These are phyloP conservation scores for Malthinus flaveolus DNA, from an alignment of 2,888 invertebrate genomes.

Conservation along the genomic window DNA sequence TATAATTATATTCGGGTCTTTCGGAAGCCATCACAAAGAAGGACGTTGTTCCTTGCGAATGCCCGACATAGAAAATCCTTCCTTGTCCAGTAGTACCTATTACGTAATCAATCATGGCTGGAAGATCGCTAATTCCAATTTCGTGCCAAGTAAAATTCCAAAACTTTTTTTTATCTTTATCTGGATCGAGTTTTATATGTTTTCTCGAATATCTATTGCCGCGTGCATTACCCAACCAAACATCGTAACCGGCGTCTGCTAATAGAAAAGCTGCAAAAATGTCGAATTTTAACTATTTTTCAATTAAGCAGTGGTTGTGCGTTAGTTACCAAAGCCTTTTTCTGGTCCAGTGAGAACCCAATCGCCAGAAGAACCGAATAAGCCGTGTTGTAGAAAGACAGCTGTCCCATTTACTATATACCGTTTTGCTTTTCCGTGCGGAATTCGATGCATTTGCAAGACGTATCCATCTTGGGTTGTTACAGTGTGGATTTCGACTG, in stretches of 20 bases:
- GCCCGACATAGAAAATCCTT: conserved; percentile 24
- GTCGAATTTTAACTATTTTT: too few relatives aligned
- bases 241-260: conserved; percentile 49
- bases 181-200: conserved; percentile 50
- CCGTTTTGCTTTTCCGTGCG: conserved; percentile 35
- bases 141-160: conserved; percentile 71
- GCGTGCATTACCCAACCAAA: conserved; percentile 64
- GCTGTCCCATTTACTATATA: conserved; percentile 53
- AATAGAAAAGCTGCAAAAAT: too few relatives aligned
- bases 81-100: conserved; percentile 40
- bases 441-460: conserved; percentile 52
- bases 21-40: conserved; percentile 16
- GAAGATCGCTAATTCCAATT: conserved; percentile 74
- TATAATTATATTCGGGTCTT: conserved; percentile 18
- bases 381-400: conserved; percentile 57
- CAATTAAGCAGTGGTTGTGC: too few relatives aligned
- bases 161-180: conserved; percentile 23
- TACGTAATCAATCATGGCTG: conserved; percentile 74
- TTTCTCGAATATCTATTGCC: conserved; percentile 62
- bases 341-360: conserved; percentile 58
- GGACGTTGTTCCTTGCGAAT: conserved; percentile 24
- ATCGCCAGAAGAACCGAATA: conserved; percentile 55
- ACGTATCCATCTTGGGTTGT: conserved; percentile 58
- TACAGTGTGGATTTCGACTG: conserved; percentile 45
- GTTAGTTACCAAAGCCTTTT: conserved; percentile 50